Evolutionary conservation across 2,888 invertebrate species (phyloP), one percentile per base, ranked within the genome.

Genomic region (Heliconius ismenius): DNA sequence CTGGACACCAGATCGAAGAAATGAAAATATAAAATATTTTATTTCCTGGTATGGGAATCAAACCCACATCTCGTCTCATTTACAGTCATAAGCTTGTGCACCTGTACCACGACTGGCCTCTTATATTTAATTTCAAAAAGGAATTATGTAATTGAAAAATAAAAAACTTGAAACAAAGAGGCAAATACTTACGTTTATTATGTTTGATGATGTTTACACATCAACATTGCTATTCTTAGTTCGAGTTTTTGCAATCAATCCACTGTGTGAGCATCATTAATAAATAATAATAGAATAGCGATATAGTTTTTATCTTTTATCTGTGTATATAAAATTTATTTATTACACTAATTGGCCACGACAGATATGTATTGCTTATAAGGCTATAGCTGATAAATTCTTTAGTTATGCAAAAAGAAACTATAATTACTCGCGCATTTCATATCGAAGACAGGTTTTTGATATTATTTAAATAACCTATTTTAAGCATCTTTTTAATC

Each of bases 291-390:
- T 63, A 73, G 63, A 73, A 43, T 43, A 28, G 28, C 43, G 4
- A 39, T 39, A 63, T 28, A 43, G 70, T 73, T 73, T 73, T 73
- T 73, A 63, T 73, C 62, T 39, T 62, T 73, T 43, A 62, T 1
- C 39, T 63, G 39, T 21, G 60, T 39, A 28, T 43, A 73, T 73
- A 63, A 43, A 13, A 73, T 43, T 73, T 39, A 73, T 73, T 63
- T 28, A 63, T 43, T 62, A 28, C 24, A 73, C 62, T 73, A 73
- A 73, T 62, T 73, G 39, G 28, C 62, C 39, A 28, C 39, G 72
- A 76, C 76, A 76, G 72, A 72, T 65, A 76, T 76, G 65, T 43
- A 76, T 76, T 73, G 73, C 72, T 24, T 60, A 73, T 64, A 76
- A 32, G 65, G 65, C 39, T 39, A 67, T 67, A 58, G 43, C 58